Percentiles rank a stretch among this genome's conserved stretches.
These are phyloP conservation scores for Rhorus exstirpatorius DNA, from an alignment of 2,888 invertebrate genomes.

Conservation along the genomic window DNA sequence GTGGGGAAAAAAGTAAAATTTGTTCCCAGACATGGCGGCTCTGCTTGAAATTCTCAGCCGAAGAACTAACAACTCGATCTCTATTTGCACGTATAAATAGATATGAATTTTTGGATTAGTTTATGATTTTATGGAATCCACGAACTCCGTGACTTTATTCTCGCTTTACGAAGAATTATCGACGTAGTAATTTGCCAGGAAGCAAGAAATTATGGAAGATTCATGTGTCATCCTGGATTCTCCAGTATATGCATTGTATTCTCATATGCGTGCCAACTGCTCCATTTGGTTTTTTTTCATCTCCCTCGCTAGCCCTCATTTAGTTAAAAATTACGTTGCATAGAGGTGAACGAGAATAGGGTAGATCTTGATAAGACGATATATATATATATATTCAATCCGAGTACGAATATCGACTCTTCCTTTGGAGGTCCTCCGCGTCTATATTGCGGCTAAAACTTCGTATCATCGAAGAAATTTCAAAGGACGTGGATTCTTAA, in stretches of 20 bases:
- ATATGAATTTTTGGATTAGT: background rate
- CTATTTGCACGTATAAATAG: background rate
- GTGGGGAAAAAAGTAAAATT: conserved; percentile 4
- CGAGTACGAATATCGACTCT: no score
- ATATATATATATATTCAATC: no score
- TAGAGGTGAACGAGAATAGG: background rate
- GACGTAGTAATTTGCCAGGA: conserved; percentile 30
- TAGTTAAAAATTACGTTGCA: no score
- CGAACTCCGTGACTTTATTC: conserved; percentile 9
- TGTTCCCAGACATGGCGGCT: background rate
- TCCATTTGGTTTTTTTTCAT: background rate
- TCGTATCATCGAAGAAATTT: no score
- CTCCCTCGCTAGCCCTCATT: background rate
- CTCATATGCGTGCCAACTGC: conserved; percentile 28
- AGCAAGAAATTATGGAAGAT: conserved; percentile 1
- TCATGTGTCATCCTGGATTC: conserved; percentile 19
- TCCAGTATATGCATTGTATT: background rate
- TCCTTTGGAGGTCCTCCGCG: no score
- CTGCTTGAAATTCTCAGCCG: conserved; percentile 2
- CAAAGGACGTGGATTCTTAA: no score
- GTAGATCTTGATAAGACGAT: background rate
- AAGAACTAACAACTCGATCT: background rate
- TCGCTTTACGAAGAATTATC: conserved; percentile 14
- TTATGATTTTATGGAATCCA: conserved; percentile 36
- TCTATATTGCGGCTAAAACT: no score